Evolutionary conservation across 2,113 vertebrate genomes (phyloP), one percentile per base, ranked within the genome.

Genomic region (Menidia beryllina): DNA sequence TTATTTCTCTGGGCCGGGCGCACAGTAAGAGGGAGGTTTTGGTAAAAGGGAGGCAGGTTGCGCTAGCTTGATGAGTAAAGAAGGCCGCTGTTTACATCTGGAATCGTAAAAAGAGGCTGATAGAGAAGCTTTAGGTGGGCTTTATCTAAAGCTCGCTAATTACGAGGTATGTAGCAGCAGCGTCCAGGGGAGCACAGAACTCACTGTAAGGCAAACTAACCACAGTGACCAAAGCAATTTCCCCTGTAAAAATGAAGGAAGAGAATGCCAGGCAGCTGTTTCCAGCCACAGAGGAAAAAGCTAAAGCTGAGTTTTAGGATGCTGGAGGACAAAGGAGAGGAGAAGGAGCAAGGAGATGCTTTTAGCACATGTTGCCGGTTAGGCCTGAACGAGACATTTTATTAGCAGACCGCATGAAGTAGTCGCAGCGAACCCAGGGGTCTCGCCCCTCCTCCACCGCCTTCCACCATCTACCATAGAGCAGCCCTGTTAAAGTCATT

Each of bases 401-500:
- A 92, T 87, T 89, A 81, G 81, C 51, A 81, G 65, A 83, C 68
- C 64, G 55, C 88, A 81, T 85, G 73, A 87, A 88, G 82, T n/a
- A 77, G 81, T 68, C 34, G 58, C 67, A 91, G 83, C 73, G 51
- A 88, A 84, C 83, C 39, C 86, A 57, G 59, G 82, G 90, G 81
- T 86, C 75, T 85, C 27, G 13, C 78, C 78, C 60, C 66, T 72
- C 83, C 78, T 75, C 84, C 51, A 49, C 71, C 25, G 65, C 66
- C 66, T 60, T 68, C 39, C 7, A 27, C 69, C 69, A 57, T 77
- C 84, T 75, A 82, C 75, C 61, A 71, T 72, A 77, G 75, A 89
- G 63, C 23, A 3, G 39, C 64, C 58, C 91, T 94, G 92, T 51
- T 89, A 81, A 92, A 92, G 86, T 77, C 88, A 86, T 93, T 80